Base-by-base conservation (phyloP, 2,797 vertebrate species). In the Gambusia yucatana region DNA sequence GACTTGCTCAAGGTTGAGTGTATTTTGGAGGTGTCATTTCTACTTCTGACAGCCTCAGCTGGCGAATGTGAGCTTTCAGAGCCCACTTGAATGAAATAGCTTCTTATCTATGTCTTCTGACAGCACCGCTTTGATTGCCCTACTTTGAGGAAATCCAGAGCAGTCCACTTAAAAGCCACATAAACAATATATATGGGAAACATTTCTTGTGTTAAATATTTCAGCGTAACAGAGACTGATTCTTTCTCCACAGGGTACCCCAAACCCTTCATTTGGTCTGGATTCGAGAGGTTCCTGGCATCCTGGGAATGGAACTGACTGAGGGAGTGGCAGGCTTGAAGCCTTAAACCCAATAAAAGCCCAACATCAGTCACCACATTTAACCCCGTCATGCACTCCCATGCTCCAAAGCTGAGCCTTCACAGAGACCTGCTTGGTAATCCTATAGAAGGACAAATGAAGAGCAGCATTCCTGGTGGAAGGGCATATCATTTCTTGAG, bases 361-460 rank as follows among this genome's bases (percentile, higher is more conserved):
- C 77, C 71, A 77, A 89, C 82, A 87, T 90, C 88, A 90, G 83
- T 83, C 87, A 84, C 84, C 85, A 85, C 90, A 92, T 92, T 93
- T 92, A 90, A 94, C 91, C 91, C 82, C 78, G 79, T 79, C 74
- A 22, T 88, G 86, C 84, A 91, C 90, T 88, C 83, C 78, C 79
- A 84, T 77, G 81, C 74, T 91, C 82, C 83, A 88, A 89, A 91
- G 87, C 85, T 85, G 85, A 92, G 84, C 83, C 57, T 85, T 81
- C 85, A 87, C 81, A 84, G 87, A 91, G 85, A 82, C 90, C 82
- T 81, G 77, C 55, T 67, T 1, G 8, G 91, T 92, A 93, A 94
- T 93, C 91, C 91, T 91, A 87, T 75, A 91, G 85, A 80, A 92
- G 89, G 89, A 87, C 89, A 87, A 91, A 92, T 87, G 80, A 93